phyloP scores from a whole-genome alignment of 1,140 invertebrate genomes.

The Caenorhabditis brenneri region DNA sequence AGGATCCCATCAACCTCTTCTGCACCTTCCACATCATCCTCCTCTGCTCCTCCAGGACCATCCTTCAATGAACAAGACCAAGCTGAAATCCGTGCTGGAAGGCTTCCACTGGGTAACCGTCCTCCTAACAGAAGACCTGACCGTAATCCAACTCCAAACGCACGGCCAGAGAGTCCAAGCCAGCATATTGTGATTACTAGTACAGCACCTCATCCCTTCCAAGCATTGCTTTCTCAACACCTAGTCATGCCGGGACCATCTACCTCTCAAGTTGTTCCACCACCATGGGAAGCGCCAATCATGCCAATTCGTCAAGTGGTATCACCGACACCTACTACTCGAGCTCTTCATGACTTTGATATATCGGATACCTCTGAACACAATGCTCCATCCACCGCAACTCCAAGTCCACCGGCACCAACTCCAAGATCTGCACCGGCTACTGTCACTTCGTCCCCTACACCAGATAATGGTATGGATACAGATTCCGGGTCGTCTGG shows the following conservation, averaged over 20 bases:
- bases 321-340: neutral
- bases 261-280: neutral
- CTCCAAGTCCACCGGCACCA: neutral
- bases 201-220: neutral
- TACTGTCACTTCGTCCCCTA: neutral
- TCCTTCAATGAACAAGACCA: slow-evolving; percentile 6
- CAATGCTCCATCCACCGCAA: neutral
- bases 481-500: no score
- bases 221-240: neutral
- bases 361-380: neutral
- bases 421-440: neutral
- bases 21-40: neutral
- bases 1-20: neutral
- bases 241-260: neutral
- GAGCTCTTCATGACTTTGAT: slow-evolving; percentile 3
- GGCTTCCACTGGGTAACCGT: neutral
- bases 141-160: neutral
- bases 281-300: neutral
- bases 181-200: neutral
- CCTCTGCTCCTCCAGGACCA: neutral
- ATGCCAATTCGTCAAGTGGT: neutral
- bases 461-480: neutral
- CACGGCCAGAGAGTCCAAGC: neutral
- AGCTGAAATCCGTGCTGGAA: neutral
- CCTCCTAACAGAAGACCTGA: neutral